phyloP scores from a whole-genome alignment of 2,113 vertebrate species.

The Callipepla squamata region DNA sequence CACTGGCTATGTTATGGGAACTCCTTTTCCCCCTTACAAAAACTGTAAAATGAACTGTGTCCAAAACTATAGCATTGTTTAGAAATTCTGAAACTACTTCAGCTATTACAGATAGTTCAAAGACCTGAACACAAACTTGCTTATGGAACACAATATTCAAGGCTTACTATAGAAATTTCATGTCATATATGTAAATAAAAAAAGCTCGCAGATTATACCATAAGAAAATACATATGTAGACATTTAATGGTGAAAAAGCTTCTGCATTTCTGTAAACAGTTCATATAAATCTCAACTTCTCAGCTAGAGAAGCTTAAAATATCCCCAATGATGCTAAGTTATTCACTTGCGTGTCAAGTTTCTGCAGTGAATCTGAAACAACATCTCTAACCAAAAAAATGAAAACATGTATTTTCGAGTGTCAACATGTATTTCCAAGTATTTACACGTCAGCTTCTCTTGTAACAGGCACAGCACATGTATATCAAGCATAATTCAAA shows the following conservation, averaged over 20 bases:
- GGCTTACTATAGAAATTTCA: not conserved
- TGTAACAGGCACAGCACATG: not conserved
- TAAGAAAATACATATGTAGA: not conserved
- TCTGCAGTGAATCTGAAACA: slow-evolving; percentile 51
- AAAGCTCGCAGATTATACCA: not conserved
- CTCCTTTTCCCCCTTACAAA: not conserved
- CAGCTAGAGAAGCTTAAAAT: slow-evolving; percentile 52
- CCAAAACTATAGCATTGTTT: not conserved
- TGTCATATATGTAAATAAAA: not conserved
- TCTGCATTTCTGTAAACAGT: slow-evolving; percentile 43
- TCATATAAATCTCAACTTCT: slow-evolving; percentile 26
- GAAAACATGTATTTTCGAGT: slow-evolving; percentile 5
- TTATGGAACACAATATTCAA: not conserved
- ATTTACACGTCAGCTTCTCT: not conserved
- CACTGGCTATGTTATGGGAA: slow-evolving; percentile 4
- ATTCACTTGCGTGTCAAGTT: slow-evolving; percentile 40
- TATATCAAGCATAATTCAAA: not conserved
- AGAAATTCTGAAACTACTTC: slow-evolving; percentile 6
- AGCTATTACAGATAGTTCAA: slow-evolving; percentile 13
- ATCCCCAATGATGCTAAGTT: not conserved
- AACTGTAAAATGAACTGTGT: slow-evolving; percentile 2
- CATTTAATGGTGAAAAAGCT: not conserved
- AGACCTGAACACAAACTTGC: not conserved
- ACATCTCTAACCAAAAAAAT: not conserved
- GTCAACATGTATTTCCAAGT: not conserved